Evolutionary conservation across 1,140 invertebrate genomes (phyloP), one percentile per base, ranked within the genome.

Genomic region (Drosophila arizonae): DNA sequence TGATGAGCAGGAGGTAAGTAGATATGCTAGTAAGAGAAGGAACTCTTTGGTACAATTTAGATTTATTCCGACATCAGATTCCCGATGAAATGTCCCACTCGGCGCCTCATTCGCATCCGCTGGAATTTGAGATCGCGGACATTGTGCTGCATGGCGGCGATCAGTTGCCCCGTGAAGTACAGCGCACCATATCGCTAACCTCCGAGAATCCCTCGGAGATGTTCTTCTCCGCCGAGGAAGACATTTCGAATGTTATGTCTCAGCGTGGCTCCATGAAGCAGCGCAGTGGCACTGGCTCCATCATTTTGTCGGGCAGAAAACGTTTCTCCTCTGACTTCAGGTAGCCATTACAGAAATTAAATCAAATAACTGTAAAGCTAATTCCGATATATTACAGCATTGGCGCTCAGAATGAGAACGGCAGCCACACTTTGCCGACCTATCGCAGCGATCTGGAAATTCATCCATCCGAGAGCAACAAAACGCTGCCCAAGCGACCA

Each of bases 161-260:
- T 30, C 73, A 86, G 26, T 58, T 91, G 43, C 80, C 87, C 6
- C 71, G 92, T 45, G 93, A 95, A 92, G 95, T 96, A 2, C 96
- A 96, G 92, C 92, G 97, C 74, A 97, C 97, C 1, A 94, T 96
- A 74, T 97, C 96, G 0, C 95, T 97, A 85, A 96, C 96, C 2
- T 97, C 96, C 66, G 96, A 97, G 91, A 97, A 97, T 92, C 96
- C 96, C 79, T 97, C 96, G 0, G 97, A 98, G 92, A 95, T 96
- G 26, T 98, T 97, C 92, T 97, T 97, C 82, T 97, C 97, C 0
- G 97, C 97, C 0, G 96, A 97, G 90, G 97, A 98, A 92, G 96
- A 97, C 81, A 94, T 93, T 92, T 95, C 92, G 0, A 91, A 91
- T 81, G 84, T 91, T 15, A 69, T 91, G 73, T 91, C 90, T 10